Percentiles rank a stretch among this genome's conserved stretches.
Conservation (phyloP, 2,797 vertebrate genomes). For the Thalassophryne amazonica region DNA sequence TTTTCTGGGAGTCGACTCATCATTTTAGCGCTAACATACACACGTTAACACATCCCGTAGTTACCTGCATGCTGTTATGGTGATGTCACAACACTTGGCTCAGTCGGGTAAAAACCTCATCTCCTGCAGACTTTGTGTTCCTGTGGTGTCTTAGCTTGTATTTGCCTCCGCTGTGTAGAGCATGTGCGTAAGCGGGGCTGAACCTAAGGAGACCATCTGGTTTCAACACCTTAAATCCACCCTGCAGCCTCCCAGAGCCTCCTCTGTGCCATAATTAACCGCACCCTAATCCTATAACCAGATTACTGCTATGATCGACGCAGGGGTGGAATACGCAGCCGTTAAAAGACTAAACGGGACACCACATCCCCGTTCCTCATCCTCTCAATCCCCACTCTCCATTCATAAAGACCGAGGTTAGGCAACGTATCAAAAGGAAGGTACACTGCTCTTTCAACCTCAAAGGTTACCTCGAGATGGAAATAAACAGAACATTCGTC, state of each 20-base stretch:
- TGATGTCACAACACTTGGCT: not conserved
- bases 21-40: not conserved
- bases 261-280: conserved; percentile 48
- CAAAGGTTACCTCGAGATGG: conserved; percentile 6
- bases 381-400: conserved; percentile 9
- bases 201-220: conserved; percentile 29
- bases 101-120: conserved; percentile 12
- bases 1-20: too few relatives aligned
- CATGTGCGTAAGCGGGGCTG: conserved; percentile 6
- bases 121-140: conserved; percentile 7
- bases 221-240: conserved; percentile 40
- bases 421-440: conserved; percentile 19
- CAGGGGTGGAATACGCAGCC: conserved; percentile 2
- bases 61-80: conserved; percentile 26
- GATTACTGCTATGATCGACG: conserved; percentile 32
- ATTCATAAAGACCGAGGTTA: conserved; percentile 16
- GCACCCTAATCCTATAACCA: conserved; percentile 51
- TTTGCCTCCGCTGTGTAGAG: not conserved
- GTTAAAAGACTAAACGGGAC: conserved; percentile 39
- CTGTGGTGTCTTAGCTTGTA: conserved; percentile 1
- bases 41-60: too few relatives aligned
- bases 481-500: conserved; percentile 3
- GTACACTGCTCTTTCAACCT: conserved; percentile 5
- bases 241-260: conserved; percentile 15
- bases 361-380: conserved; percentile 7